Conservation (phyloP, 2,113 vertebrate genomes). For the Notarius quadriscutis region DNA sequence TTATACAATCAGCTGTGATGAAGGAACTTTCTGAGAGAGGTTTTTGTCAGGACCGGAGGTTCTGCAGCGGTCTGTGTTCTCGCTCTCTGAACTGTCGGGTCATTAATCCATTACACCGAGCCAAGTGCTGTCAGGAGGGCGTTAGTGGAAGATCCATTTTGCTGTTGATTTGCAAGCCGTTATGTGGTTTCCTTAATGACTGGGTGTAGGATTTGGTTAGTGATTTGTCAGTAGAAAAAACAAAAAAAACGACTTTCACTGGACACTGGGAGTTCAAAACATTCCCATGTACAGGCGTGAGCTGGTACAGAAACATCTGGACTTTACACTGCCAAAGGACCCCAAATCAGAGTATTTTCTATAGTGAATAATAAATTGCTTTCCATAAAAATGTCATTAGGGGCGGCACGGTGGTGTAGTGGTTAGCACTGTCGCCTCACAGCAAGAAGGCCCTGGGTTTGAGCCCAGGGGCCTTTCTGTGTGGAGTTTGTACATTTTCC, state of each 20-base stretch:
- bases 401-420: no score
- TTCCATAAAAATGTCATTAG: neutral
- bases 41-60: neutral
- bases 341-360: neutral
- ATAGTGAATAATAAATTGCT: neutral
- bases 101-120: conserved; percentile 43
- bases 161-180: neutral
- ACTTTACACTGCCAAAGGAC: neutral
- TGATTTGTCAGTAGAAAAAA: no score
- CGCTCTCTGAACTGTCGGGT: conserved; percentile 19
- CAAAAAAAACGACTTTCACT: neutral
- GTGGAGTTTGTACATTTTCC: no score
- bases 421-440: no score
- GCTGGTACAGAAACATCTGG: conserved; percentile 7
- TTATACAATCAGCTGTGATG: neutral
- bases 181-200: conserved; percentile 25
- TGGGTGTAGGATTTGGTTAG: neutral
- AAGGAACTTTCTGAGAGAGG: neutral
- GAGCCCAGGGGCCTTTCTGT: no score
- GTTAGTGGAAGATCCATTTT: conserved; percentile 12
- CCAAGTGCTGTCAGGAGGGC: conserved; percentile 20
- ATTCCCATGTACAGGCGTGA: neutral
- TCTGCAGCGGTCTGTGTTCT: conserved; percentile 50
- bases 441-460: no score
- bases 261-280: conserved; percentile 2